Evolutionary conservation across 2,797 vertebrate species (phyloP), one percentile per base, ranked within the genome.

Genomic region (Pyrocephalus nanus): DNA sequence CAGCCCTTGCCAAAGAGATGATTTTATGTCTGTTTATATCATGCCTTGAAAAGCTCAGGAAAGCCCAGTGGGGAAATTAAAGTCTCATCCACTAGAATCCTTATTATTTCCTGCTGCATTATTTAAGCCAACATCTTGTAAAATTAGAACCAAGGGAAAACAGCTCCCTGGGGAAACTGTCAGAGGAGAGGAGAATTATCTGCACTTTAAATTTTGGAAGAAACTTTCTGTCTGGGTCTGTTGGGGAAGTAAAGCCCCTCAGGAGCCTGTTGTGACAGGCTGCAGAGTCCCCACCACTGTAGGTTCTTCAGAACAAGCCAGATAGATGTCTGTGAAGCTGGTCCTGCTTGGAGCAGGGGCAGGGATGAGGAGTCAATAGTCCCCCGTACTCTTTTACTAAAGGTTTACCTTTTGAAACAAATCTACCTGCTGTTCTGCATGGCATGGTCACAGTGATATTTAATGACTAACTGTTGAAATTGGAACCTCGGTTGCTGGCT

Each of bases 11-110:
- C 84, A 90, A 89, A 66, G n/a, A 60, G 40, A 64, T 40, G 6
- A 50, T 64, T 90, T 92, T 78, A 86, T 48, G 42, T 85, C 50
- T 96, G 86, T 96, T 96, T 95, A 72, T 90, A 89, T 60, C 30
- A 2, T 18, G 15, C 40, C 67, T 26, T 78, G 62, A 51, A 92
- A 94, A 79, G 71, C 83, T 90, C 72, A 81, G 73, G 64, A 70
- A 70, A 86, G 54, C 53, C 54, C 76, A 71, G 2, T 4, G 36
- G 71, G 70, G 40, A 96, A 95, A 83, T 87, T 61, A 75, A 91
- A 64, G 29, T 85, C 38, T 64, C 12, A 34, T 62, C 50, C 57
- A 32, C 1, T 54, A 70, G 29, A 88, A 84, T 21, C 32, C 26
- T 69, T 38, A 43, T 23, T 62, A 65, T 76, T 92, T 88, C 38